Conservation (phyloP, 2,888 invertebrate species). For the Apotomis capreana region DNA sequence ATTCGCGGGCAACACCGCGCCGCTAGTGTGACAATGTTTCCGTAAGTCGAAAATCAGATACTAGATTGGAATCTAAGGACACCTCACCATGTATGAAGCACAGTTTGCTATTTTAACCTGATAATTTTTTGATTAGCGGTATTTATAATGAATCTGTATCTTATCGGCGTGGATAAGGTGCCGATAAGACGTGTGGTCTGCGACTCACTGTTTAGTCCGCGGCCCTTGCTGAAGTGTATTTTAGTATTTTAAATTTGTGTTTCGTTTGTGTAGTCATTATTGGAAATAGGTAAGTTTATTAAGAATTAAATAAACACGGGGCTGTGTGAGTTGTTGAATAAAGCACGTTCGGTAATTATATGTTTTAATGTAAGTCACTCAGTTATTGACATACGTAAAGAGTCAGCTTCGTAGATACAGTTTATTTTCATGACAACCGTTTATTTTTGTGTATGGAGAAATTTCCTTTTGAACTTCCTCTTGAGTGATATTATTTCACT, state of each 20-base stretch:
- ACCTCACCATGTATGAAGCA: background rate
- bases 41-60: too few relatives aligned
- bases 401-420: too few relatives aligned
- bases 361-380: background rate
- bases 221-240: constrained; percentile 52
- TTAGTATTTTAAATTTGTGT: constrained; percentile 8
- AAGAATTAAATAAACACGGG: background rate
- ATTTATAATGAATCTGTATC: constrained; percentile 75
- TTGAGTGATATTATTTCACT: too few relatives aligned
- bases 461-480: too few relatives aligned
- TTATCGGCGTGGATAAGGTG: constrained; percentile 69
- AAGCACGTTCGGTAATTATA: background rate
- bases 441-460: too few relatives aligned
- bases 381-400: too few relatives aligned
- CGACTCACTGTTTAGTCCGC: constrained; percentile 64
- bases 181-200: constrained; percentile 62
- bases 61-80: too few relatives aligned
- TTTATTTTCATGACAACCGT: too few relatives aligned
- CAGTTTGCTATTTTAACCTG: constrained; percentile 48
- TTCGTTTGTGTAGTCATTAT: constrained; percentile 5
- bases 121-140: constrained; percentile 69
- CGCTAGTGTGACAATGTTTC: too few relatives aligned
- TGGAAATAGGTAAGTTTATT: constrained; percentile 36
- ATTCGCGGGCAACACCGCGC: too few relatives aligned
- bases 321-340: background rate